Percentiles rank a stretch among this genome's conserved stretches.
These are phyloP conservation scores for Heloderma charlesbogerti DNA, from an alignment of 2,113 vertebrate genomes.

Conservation along the genomic window DNA sequence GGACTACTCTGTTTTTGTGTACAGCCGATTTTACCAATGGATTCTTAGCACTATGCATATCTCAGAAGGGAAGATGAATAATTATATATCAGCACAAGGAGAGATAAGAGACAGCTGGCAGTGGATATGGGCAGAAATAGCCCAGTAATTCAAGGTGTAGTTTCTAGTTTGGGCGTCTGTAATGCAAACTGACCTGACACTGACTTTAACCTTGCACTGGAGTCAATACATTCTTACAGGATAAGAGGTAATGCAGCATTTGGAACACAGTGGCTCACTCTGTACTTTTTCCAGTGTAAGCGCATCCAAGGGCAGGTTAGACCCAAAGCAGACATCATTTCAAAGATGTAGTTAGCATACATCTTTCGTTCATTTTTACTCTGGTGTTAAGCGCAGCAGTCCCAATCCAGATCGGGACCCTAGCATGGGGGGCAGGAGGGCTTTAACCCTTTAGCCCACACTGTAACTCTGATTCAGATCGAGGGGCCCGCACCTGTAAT, in stretches of 20 bases:
- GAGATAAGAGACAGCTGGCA: slow-evolving; percentile 1
- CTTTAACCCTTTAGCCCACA: too few relatives aligned
- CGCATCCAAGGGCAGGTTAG: slow-evolving; percentile 12
- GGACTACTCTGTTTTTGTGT: background rate
- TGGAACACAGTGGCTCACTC: slow-evolving; percentile 25
- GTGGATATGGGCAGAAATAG: slow-evolving; percentile 5
- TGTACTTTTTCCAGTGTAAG: slow-evolving; percentile 40
- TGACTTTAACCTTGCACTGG: slow-evolving; percentile 30
- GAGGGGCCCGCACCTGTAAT: too few relatives aligned
- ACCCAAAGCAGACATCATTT: too few relatives aligned
- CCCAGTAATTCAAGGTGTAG: slow-evolving; percentile 21
- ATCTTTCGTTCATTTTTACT: too few relatives aligned
- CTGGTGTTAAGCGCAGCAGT: too few relatives aligned
- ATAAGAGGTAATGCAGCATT: slow-evolving; percentile 30
- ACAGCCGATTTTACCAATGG: background rate
- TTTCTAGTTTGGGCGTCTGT: slow-evolving; percentile 20
- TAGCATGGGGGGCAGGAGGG: too few relatives aligned
- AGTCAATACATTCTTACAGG: background rate
- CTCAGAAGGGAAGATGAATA: background rate
- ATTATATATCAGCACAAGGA: background rate
- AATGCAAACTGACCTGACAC: background rate
- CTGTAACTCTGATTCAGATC: too few relatives aligned
- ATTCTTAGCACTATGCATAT: background rate
- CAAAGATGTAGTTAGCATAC: too few relatives aligned
- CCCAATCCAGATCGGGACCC: too few relatives aligned